A percentile compares a stretch with the other conserved stretches of the same genome.
Evolutionary conservation across 2,888 invertebrate genomes (phyloP).

Genomic region (Dicycla oo): DNA sequence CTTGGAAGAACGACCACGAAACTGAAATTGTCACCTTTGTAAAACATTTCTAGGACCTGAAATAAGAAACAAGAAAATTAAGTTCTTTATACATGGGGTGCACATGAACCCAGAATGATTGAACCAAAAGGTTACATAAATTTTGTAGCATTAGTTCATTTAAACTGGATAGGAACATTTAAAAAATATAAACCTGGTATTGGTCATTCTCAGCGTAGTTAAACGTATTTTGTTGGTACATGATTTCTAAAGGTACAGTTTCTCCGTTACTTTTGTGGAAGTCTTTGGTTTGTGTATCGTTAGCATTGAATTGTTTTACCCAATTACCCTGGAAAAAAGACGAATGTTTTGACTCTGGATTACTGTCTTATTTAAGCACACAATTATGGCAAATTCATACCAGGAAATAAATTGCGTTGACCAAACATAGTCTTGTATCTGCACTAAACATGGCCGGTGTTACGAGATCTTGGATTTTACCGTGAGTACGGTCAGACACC

Average conservation of each 20-base stretch:
- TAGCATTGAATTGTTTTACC: slow-evolving; percentile 62
- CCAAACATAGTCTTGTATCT: slow-evolving; percentile 69
- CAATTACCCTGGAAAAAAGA: slow-evolving; percentile 67
- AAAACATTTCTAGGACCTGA: slow-evolving; percentile 70
- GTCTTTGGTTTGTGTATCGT: slow-evolving; percentile 56
- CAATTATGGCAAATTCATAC: slow-evolving; percentile 58
- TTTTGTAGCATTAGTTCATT: background rate
- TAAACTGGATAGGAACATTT: background rate
- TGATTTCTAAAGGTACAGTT: slow-evolving; percentile 58
- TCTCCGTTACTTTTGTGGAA: slow-evolving; percentile 62
- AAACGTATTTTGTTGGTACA: slow-evolving; percentile 66
- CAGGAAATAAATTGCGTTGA: slow-evolving; percentile 76
- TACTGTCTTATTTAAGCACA: background rate
- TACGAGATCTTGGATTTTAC: slow-evolving; percentile 73
- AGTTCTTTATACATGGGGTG: background rate
- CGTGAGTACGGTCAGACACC: slow-evolving; percentile 71
- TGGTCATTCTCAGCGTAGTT: slow-evolving; percentile 56
- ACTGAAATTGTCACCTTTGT: slow-evolving; percentile 67
- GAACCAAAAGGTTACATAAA: background rate
- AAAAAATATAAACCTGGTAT: slow-evolving; percentile 56
- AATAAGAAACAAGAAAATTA: slow-evolving; percentile 34
- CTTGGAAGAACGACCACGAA: slow-evolving; percentile 68
- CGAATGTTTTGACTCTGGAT: background rate
- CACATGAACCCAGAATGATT: background rate
- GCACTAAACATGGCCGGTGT: slow-evolving; percentile 59